These are phyloP conservation scores for Drymonia ruficornis DNA, from an alignment of 2,888 invertebrate genomes.

Conservation along the genomic window DNA sequence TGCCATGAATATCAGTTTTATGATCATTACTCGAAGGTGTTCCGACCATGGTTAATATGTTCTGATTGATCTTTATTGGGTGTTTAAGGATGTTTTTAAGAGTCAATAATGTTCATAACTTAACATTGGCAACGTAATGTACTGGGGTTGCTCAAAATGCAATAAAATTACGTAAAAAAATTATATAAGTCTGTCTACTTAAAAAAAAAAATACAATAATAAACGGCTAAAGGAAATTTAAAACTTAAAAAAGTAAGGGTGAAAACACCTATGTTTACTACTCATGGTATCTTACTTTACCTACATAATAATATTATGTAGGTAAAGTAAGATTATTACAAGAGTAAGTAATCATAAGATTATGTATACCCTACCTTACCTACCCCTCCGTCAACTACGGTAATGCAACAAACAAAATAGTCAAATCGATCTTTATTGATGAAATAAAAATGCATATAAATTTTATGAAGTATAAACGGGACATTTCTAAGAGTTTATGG, in stretches of 20 bases:
- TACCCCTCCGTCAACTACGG: constrained; percentile 20
- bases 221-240: too few species aligned
- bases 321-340: too few species aligned
- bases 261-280: too few species aligned
- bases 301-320: too few species aligned
- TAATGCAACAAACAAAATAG: constrained; percentile 63
- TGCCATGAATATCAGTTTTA: constrained; percentile 50
- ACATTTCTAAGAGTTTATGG: constrained; percentile 76
- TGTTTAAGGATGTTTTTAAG: constrained; percentile 1
- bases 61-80: constrained; percentile 31
- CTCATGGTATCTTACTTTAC: too few species aligned
- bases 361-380: not conserved
- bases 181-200: too few species aligned
- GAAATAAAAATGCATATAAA: constrained; percentile 82
- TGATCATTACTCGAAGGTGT: constrained; percentile 11
- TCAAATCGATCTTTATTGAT: constrained; percentile 79
- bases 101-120: not conserved
- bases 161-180: too few species aligned
- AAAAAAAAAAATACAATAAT: too few species aligned
- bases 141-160: too few species aligned
- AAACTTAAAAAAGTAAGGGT: too few species aligned
- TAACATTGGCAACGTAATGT: too few species aligned
- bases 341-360: too few species aligned
- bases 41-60: constrained; percentile 11
- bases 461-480: constrained; percentile 81